A percentile compares a stretch with the other conserved stretches of the same genome.
These are phyloP conservation scores for Steinernema carpocapsae DNA, from an alignment of 2,888 invertebrate species.

Conservation along the genomic window DNA sequence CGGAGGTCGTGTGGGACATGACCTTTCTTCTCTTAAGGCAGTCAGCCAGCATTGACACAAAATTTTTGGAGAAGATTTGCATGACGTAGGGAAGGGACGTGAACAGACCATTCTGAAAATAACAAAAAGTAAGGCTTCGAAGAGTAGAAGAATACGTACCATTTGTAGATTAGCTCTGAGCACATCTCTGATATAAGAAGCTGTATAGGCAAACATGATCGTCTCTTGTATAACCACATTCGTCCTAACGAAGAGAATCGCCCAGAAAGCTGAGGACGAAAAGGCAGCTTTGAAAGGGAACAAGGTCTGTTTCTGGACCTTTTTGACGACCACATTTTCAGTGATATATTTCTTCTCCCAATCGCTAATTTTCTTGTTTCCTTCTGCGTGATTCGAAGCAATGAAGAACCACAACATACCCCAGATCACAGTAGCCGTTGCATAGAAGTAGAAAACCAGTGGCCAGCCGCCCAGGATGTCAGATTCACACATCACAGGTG, in stretches of 20 bases:
- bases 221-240: not conserved
- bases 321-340: not conserved
- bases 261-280: not conserved
- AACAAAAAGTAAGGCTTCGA: conserved; percentile 47
- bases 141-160: conserved; percentile 47
- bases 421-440: conserved; percentile 36
- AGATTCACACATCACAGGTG: conserved; percentile 48
- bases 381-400: not conserved
- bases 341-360: conserved; percentile 45
- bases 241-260: not conserved
- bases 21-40: conserved; percentile 40
- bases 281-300: not conserved
- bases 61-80: conserved; percentile 49
- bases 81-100: conserved; percentile 50
- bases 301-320: not conserved
- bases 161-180: not conserved
- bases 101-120: conserved; percentile 52
- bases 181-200: conserved; percentile 15
- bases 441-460: conserved; percentile 56
- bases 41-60: conserved; percentile 45
- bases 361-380: conserved; percentile 42
- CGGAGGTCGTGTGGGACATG: not conserved
- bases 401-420: conserved; percentile 3
- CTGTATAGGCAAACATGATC: conserved; percentile 24
- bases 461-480: conserved; percentile 56